Conservation (phyloP, 1,140 invertebrate genomes). For the Dryas iulia region DNA sequence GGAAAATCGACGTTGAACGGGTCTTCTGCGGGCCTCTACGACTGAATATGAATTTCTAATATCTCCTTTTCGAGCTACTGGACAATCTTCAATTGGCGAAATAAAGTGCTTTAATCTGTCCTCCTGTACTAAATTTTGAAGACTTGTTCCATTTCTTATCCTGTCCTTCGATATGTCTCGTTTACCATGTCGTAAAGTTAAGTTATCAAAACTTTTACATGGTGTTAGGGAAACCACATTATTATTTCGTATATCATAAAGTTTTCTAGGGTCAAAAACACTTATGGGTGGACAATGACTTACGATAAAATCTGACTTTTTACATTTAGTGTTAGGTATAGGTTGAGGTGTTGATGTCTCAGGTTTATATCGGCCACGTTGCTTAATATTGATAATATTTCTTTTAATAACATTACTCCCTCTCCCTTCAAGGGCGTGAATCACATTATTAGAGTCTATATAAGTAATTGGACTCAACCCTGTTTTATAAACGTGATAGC, state of each 20-base stretch:
- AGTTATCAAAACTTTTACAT: slow-evolving; percentile 73
- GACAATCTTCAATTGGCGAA: slow-evolving; percentile 52
- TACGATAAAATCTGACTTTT: slow-evolving; percentile 50
- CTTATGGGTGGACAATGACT: slow-evolving; percentile 56
- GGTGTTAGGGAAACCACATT: slow-evolving; percentile 55
- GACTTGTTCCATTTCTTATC: slow-evolving; percentile 61
- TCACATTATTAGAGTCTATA: slow-evolving; percentile 51
- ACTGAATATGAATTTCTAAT: slow-evolving; percentile 67
- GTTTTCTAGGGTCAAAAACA: slow-evolving; percentile 61
- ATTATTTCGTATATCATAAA: slow-evolving; percentile 68
- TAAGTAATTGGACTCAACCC: slow-evolving; percentile 56
- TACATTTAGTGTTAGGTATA: slow-evolving; percentile 23
- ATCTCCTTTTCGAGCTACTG: slow-evolving; percentile 45
- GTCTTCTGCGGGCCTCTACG: slow-evolving; percentile 55
- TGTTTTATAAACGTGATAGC: slow-evolving; percentile 76
- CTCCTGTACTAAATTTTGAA: slow-evolving; percentile 65
- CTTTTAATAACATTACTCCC: slow-evolving; percentile 68
- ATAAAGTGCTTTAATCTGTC: slow-evolving; percentile 62
- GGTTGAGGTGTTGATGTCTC: slow-evolving; percentile 29
- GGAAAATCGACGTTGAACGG: slow-evolving; percentile 48
- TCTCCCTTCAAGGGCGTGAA: slow-evolving; percentile 62
- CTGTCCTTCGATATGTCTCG: slow-evolving; percentile 43
- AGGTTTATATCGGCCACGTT: slow-evolving; percentile 54
- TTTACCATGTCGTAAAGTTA: slow-evolving; percentile 51
- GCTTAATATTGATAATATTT: slow-evolving; percentile 72